Evolutionary conservation across 2,888 invertebrate genomes (phyloP), one percentile per base, ranked within the genome.

Genomic region (Heliconius charithonia): DNA sequence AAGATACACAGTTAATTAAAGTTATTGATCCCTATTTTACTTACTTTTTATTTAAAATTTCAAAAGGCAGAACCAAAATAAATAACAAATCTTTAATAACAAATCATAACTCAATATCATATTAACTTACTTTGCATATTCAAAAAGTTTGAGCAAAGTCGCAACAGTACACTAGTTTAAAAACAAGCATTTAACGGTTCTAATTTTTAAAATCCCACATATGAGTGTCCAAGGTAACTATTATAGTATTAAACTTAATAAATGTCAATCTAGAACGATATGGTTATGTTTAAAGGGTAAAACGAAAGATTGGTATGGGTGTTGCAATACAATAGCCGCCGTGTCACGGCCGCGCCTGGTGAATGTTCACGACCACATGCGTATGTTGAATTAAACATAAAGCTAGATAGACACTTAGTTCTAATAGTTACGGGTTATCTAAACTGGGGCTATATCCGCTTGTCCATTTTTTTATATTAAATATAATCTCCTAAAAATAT

Each of bases 271-370:
- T 73, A 75, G 79, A 76, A 67, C 66, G 73, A 79, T 72, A 76
- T 62, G 45, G 71, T n/a, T 79, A 51, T 71, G 45, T 63, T 71
- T 75, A 79, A 79, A 79, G 79, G 79, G 79, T 79, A 75, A 65
- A 51, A 59, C 71, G 78, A 78, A 81, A 81, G 77, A 81, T 79
- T 80, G 80, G 74, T 76, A 72, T 76, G 45, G 74, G 80, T 81
- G 86, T 93, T 93, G 91, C 93, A 89, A 37, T 37, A 91, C 92
- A 93, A 92, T 92, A 85, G 86, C 84, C 85, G 83, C 85, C 87
- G 87, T 93, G 93, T 93, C 93, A 93, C 85, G 93, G 93, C 89
- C 93, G 88, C 88, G 86, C 88, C 88, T 87, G 88, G 86, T 84
- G 83, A 92, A 92, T 91, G 92, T 91, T 84, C 87, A 87, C 80